Evolutionary conservation across 1,140 invertebrate genomes (phyloP).

Genomic region (Ips typographus): DNA sequence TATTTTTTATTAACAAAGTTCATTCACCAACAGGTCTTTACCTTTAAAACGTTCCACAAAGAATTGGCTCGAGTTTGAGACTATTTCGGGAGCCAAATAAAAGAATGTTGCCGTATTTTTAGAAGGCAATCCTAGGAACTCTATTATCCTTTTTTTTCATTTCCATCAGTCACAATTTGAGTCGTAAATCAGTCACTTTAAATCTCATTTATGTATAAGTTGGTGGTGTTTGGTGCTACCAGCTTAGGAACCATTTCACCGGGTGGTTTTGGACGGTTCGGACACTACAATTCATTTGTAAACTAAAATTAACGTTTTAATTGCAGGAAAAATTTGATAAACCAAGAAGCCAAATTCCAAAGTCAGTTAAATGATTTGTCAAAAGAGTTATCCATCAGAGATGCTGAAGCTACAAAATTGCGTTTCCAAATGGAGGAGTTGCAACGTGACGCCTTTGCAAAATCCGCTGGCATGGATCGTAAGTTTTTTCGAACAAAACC

Average conservation of each 20-base stretch:
- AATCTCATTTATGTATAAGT: conserved; percentile 17
- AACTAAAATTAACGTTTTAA: conserved; percentile 2
- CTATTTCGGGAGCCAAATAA: conserved; percentile 22
- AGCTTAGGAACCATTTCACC: neutral
- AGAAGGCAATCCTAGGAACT: conserved; percentile 1
- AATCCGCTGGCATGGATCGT: conserved; percentile 61
- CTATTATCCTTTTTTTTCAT: too few species aligned
- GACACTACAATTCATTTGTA: neutral
- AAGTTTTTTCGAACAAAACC: conserved; percentile 42
- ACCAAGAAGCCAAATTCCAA: conserved; percentile 57
- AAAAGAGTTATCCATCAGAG: conserved; percentile 53
- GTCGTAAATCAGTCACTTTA: too few species aligned
- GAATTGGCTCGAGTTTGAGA: conserved; percentile 12
- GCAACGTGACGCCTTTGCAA: conserved; percentile 57
- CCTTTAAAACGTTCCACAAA: conserved; percentile 2
- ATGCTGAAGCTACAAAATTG: conserved; percentile 57
- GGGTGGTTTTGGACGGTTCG: neutral
- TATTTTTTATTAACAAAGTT: neutral
- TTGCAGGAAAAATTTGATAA: conserved; percentile 57
- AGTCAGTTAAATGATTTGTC: conserved; percentile 57
- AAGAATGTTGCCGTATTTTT: conserved; percentile 20
- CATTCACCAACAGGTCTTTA: conserved; percentile 10
- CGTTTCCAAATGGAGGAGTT: conserved; percentile 57
- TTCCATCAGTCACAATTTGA: too few species aligned
- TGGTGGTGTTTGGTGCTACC: conserved; percentile 9